Conservation (phyloP, 1,140 invertebrate species). For the Delia radicum region DNA sequence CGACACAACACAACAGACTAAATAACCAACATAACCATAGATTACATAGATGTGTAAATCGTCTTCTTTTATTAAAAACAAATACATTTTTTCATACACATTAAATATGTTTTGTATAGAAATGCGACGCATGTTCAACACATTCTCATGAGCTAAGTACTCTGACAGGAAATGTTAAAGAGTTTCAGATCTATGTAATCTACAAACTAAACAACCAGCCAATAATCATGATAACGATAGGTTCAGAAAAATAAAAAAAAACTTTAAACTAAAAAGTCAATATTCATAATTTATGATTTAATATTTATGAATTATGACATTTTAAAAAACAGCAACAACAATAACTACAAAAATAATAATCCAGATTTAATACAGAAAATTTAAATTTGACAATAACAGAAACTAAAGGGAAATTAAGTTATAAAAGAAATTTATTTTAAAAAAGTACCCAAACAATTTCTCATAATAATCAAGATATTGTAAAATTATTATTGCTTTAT, state of each 20-base stretch:
- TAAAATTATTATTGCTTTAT: not conserved
- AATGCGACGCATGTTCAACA: too few relatives aligned
- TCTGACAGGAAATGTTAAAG: too few relatives aligned
- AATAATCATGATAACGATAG: not conserved
- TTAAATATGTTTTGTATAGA: too few relatives aligned
- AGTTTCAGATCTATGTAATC: too few relatives aligned
- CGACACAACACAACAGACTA: slow-evolving; percentile 11
- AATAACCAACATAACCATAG: not conserved
- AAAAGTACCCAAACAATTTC: not conserved
- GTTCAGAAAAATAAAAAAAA: not conserved
- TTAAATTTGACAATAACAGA: not conserved
- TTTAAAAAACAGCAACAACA: not conserved
- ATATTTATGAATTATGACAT: slow-evolving; percentile 55
- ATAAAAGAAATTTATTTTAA: slow-evolving; percentile 1
- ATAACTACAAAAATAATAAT: not conserved
- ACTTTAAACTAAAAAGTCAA: not conserved
- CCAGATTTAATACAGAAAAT: not conserved
- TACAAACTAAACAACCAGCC: not conserved
- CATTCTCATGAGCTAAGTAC: too few relatives aligned
- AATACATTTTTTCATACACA: too few relatives aligned
- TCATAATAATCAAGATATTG: not conserved
- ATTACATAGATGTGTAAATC: not conserved
- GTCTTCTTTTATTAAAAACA: too few relatives aligned
- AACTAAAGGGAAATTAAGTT: not conserved
- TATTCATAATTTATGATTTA: slow-evolving; percentile 53